phyloP scores from a whole-genome alignment of 2,113 vertebrate species.

The Charadrius vociferus region DNA sequence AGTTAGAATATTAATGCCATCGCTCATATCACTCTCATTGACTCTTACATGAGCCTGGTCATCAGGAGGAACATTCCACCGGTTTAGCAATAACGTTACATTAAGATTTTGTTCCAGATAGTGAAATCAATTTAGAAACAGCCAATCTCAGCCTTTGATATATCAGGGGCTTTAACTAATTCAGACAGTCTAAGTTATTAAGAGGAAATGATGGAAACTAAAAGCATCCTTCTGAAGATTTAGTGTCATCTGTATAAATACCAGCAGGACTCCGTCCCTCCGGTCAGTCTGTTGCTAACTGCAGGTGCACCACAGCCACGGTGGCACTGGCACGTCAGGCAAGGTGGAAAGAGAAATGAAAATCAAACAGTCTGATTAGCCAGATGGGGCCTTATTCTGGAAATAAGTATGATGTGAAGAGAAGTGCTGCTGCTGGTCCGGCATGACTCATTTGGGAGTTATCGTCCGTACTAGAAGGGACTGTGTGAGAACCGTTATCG shows the following conservation, averaged over 20 bases:
- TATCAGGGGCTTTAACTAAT: neutral
- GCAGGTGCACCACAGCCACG: neutral
- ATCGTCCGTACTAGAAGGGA: fast-evolving
- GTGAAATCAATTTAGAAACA: neutral
- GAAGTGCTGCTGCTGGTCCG: neutral
- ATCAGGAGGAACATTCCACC: neutral
- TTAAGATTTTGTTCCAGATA: neutral
- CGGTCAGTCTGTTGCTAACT: neutral
- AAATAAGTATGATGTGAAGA: neutral
- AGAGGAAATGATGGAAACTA: neutral
- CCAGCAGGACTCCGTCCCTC: neutral
- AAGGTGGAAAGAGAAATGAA: neutral
- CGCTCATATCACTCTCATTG: neutral
- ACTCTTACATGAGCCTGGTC: neutral
- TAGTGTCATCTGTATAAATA: neutral
- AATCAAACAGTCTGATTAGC: neutral
- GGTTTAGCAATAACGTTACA: neutral
- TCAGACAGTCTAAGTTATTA: neutral
- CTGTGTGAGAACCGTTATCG: fast-evolving
- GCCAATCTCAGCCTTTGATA: neutral
- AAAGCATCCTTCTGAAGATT: neutral
- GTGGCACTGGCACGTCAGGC: neutral
- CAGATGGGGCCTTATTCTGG: neutral
- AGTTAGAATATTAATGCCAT: neutral
- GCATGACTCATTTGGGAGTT: fast-evolving